phyloP scores from a whole-genome alignment of 2,888 invertebrate species.

The Ectobius pallidus region DNA sequence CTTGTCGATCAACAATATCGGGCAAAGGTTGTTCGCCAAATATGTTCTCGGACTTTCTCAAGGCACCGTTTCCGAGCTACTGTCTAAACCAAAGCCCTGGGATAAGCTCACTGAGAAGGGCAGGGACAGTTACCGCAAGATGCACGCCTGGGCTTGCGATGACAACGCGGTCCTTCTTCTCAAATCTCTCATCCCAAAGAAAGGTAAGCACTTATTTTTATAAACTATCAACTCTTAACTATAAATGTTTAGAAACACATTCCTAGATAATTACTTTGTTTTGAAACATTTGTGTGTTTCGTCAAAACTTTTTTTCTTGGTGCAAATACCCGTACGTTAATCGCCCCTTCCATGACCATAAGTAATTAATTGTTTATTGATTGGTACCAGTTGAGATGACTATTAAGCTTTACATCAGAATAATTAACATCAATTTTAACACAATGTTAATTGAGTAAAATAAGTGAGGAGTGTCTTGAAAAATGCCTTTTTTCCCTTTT shows the following conservation, averaged over 20 bases:
- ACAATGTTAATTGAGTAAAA: too few species aligned
- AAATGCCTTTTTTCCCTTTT: too few species aligned
- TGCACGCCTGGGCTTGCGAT: slow-evolving; percentile 99
- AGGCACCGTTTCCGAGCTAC: slow-evolving; percentile 96
- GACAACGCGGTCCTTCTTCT: slow-evolving; percentile 96
- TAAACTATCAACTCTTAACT: too few species aligned
- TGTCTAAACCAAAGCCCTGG: slow-evolving; percentile 99
- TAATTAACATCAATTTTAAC: too few species aligned
- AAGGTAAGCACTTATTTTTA: slow-evolving; percentile 82
- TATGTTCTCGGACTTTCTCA: slow-evolving; percentile 96
- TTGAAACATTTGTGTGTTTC: background rate
- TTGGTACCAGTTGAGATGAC: too few species aligned
- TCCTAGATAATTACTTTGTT: too few species aligned
- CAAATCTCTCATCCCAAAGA: slow-evolving; percentile 97
- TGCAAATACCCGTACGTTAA: too few species aligned
- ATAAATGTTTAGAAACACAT: too few species aligned
- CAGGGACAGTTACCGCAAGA: slow-evolving; percentile 97
- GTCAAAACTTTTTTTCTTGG: background rate
- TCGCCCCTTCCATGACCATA: too few species aligned
- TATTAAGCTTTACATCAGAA: too few species aligned
- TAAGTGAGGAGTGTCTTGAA: too few species aligned
- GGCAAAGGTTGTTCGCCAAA: slow-evolving; percentile 97
- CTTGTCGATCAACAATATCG: slow-evolving; percentile 96
- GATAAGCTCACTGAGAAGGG: slow-evolving; percentile 99
- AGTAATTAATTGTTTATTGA: too few species aligned